These are phyloP conservation scores for Nemoura dubitans DNA, from an alignment of 2,888 invertebrate species.

Conservation along the genomic window DNA sequence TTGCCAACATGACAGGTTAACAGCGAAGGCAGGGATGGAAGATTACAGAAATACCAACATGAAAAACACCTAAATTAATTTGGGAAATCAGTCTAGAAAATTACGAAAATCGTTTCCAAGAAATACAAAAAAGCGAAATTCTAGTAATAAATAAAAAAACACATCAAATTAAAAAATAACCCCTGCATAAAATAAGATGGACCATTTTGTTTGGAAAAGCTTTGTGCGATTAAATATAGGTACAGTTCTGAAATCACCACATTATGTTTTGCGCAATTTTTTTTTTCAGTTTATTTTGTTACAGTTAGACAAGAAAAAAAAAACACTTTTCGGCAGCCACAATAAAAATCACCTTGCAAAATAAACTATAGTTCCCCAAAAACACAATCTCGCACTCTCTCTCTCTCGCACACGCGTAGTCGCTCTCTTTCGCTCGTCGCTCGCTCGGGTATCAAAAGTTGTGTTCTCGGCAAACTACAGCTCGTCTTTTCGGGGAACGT, in stretches of 20 bases:
- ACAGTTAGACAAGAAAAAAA: neutral
- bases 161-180: no score
- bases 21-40: neutral
- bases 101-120: no score
- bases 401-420: neutral
- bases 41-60: neutral
- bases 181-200: no score
- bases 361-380: constrained; percentile 1
- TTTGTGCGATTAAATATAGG: no score
- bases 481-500: constrained; percentile 78
- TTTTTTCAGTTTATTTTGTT: neutral
- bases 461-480: constrained; percentile 64
- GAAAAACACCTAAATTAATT: neutral
- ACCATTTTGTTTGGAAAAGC: no score
- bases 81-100: no score
- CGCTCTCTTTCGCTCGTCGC: neutral
- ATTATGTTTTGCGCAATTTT: neutral
- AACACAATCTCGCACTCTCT: neutral
- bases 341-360: constrained; percentile 7
- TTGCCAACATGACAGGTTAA: neutral
- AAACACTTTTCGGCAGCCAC: neutral
- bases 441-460: neutral
- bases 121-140: no score
- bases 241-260: neutral
- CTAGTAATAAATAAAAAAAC: no score